Evolutionary conservation across 2,113 vertebrate genomes (phyloP).

Genomic region (Capra hircus): DNA sequence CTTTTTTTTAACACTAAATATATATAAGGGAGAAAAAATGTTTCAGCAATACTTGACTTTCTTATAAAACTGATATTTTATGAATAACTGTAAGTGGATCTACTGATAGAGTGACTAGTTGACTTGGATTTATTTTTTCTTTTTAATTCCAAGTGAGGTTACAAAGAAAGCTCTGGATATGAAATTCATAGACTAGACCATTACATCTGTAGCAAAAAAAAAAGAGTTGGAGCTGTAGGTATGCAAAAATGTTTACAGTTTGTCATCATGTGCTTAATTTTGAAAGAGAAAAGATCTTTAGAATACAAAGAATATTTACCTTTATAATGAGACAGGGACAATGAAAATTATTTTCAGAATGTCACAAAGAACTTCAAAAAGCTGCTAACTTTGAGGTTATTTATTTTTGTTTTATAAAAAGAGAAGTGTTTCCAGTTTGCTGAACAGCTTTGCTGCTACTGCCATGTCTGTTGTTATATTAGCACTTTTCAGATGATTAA

Average conservation of each 20-base stretch:
- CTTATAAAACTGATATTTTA: not conserved
- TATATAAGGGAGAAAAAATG: not conserved
- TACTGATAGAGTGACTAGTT: not conserved
- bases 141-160: not conserved
- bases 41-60: not conserved
- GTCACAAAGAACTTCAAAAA: not conserved
- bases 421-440: not conserved
- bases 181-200: not conserved
- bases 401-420: slow-evolving; percentile 30
- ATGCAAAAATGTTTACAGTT: not conserved
- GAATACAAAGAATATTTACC: not conserved
- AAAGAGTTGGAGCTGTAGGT: not conserved
- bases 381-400: not conserved
- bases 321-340: not conserved
- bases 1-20: not conserved
- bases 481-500: not conserved
- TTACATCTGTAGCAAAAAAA: not conserved
- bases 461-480: not conserved
- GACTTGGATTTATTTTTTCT: not conserved
- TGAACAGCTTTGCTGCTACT: not conserved
- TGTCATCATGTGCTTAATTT: not conserved
- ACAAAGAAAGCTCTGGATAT: not conserved
- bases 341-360: not conserved
- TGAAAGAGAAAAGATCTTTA: not conserved
- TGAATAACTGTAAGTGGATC: not conserved